Evolutionary conservation across 92 coral and sea anemone species (phyloP), one percentile per base, ranked within the genome.

Genomic region (Pocillopora meandrina): DNA sequence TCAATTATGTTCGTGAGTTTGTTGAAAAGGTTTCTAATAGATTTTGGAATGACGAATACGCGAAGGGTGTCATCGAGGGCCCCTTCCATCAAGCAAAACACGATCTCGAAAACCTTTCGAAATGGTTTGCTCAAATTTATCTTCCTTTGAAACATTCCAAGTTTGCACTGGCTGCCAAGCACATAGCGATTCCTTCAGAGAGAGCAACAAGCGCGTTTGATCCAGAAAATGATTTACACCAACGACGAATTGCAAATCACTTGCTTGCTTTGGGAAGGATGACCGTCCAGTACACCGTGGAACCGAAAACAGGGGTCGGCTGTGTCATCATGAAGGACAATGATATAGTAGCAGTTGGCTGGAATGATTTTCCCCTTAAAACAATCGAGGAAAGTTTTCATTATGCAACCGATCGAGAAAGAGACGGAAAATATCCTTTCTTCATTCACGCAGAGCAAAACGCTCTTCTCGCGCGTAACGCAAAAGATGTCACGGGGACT

Each of bases 391-490:
- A 77, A 65, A 76, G 70, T 16, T 84, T 84, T 77, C 83, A 76
- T 56, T 4, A 67, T 31, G 69, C 83, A 21, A 65, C 75, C 15
- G 82, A 80, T 64, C 42, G 26, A 15, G 90, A 47, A 47, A 74
- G 76, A 42, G 86, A 80, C 61, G 64, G 74, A 16, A 87, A 74
- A 57, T 87, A 81, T 58, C 90, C 82, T 16, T 81, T 71, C 76
- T 81, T 87, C 49, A 49, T 87, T n/a, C 90, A 87, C 86, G 90
- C 90, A 4, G 90, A 87, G 34, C 90, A 87, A 72, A 81, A 80
- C 31, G 90, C 90, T 42, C 86, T 87, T 75, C 86, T 87, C 13
- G 20, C 33, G 76, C 58, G 86, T 13, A 87, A 74, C 56, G 34
- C 60, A 18, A 59, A 76, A 26, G 81, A 82, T 17, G 15, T 87